Percentiles rank a stretch among this genome's conserved stretches.
phyloP scores from a whole-genome alignment of 2,113 vertebrate genomes.

The Hipposideros armiger region DNA sequence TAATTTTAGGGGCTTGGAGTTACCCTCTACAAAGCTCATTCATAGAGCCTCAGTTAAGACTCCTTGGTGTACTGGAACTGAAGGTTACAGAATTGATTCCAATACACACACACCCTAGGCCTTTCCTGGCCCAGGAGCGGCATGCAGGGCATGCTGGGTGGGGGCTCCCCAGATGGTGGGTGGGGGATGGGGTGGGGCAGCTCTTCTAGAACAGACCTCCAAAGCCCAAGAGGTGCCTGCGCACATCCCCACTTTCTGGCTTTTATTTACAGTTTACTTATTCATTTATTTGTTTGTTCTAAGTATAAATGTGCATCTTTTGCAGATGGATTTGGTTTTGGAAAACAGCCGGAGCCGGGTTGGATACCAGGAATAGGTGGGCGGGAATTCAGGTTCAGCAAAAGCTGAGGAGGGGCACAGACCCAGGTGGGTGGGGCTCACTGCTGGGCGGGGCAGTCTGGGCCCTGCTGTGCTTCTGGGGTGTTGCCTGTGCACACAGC shows the following conservation, averaged over 20 bases:
- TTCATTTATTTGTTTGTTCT: neutral
- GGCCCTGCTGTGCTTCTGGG: neutral
- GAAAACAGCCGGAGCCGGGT: neutral
- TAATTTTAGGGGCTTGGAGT: neutral
- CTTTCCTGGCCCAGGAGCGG: neutral
- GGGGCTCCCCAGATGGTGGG: fast-evolving
- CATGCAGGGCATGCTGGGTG: too few species aligned
- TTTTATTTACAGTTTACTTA: neutral
- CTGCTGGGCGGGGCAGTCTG: fast-evolving
- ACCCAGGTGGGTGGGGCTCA: fast-evolving
- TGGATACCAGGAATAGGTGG: neutral
- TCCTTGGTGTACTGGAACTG: fast-evolving
- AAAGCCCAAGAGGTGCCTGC: neutral
- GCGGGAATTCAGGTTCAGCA: neutral
- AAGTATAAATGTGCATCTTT: neutral
- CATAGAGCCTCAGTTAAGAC: neutral
- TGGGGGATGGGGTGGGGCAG: fast-evolving
- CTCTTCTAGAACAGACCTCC: neutral
- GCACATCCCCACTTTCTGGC: fast-evolving
- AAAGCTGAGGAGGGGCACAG: neutral
- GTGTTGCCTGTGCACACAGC: neutral
- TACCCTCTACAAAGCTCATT: neutral
- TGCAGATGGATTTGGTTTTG: neutral
- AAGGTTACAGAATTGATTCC: neutral
- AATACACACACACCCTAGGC: neutral